Percentiles rank a stretch among this genome's conserved stretches.
These are phyloP conservation scores for Geococcyx californianus DNA, from an alignment of 2,113 vertebrate genomes.

Conservation along the genomic window DNA sequence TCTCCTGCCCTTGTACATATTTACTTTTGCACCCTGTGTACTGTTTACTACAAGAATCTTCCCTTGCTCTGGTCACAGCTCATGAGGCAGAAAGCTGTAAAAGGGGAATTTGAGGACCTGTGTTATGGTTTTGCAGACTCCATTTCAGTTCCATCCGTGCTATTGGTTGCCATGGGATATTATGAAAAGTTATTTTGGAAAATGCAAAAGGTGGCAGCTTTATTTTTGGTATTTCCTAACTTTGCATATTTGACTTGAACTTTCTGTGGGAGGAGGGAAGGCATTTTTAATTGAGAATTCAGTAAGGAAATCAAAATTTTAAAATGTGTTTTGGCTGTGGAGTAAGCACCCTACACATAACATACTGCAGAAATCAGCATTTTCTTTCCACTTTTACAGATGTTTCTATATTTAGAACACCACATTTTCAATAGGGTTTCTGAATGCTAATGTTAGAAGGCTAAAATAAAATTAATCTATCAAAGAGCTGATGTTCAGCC, in stretches of 20 bases:
- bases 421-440: not conserved
- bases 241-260: conserved; percentile 2
- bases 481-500: not conserved
- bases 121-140: not conserved
- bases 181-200: conserved; percentile 17
- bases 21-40: not conserved
- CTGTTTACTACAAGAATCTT: not conserved
- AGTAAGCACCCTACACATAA: not conserved
- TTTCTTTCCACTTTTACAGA: not conserved
- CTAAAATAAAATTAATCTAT: conserved; percentile 6
- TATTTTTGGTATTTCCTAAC: conserved; percentile 25
- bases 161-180: conserved; percentile 4
- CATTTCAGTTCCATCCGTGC: not conserved
- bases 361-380: not conserved
- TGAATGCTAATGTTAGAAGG: not conserved
- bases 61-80: not conserved
- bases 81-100: not conserved
- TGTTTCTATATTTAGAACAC: not conserved
- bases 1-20: not conserved
- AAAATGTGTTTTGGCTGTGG: not conserved
- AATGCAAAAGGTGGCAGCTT: not conserved
- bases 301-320: conserved; percentile 11
- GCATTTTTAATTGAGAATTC: not conserved
- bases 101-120: not conserved
- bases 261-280: not conserved